phyloP scores from a whole-genome alignment of 1,140 invertebrate genomes.

The Brachionus koreanus region DNA sequence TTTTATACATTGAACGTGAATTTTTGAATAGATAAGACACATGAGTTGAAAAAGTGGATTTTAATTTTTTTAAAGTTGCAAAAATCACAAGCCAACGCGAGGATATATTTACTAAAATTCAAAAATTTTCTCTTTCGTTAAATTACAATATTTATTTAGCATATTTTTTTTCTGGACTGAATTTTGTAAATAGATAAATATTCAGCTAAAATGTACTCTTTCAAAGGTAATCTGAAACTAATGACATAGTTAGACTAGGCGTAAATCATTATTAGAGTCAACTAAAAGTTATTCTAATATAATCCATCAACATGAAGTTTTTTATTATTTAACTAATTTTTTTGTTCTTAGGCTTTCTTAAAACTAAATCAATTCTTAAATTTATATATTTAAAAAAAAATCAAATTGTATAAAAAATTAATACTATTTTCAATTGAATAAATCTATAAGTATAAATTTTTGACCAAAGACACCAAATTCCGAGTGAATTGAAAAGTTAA shows the following conservation, averaged over 20 bases:
- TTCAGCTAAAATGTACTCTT: not conserved
- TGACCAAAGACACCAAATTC: too few species aligned
- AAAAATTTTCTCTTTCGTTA: not conserved
- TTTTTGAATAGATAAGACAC: constrained; percentile 8
- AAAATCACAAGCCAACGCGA: constrained; percentile 17
- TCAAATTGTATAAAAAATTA: too few species aligned
- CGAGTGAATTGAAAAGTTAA: too few species aligned
- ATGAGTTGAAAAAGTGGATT: not conserved
- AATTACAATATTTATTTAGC: constrained; percentile 37
- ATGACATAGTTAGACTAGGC: constrained; percentile 24
- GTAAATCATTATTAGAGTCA: not conserved
- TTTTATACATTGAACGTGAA: constrained; percentile 29
- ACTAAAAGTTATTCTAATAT: not conserved
- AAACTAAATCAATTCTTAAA: too few species aligned
- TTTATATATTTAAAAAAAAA: too few species aligned
- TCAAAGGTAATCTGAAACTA: constrained; percentile 9
- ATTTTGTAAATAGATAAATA: constrained; percentile 33
- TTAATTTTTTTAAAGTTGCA: constrained; percentile 15
- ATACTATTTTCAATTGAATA: too few species aligned
- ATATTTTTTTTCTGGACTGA: constrained; percentile 10
- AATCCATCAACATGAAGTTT: too few species aligned
- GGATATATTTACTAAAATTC: not conserved
- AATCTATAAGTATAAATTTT: too few species aligned
- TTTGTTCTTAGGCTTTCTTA: too few species aligned
- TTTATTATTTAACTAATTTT: too few species aligned